These are phyloP conservation scores for Yponomeuta evonymella DNA, from an alignment of 2,888 invertebrate species.

Conservation along the genomic window DNA sequence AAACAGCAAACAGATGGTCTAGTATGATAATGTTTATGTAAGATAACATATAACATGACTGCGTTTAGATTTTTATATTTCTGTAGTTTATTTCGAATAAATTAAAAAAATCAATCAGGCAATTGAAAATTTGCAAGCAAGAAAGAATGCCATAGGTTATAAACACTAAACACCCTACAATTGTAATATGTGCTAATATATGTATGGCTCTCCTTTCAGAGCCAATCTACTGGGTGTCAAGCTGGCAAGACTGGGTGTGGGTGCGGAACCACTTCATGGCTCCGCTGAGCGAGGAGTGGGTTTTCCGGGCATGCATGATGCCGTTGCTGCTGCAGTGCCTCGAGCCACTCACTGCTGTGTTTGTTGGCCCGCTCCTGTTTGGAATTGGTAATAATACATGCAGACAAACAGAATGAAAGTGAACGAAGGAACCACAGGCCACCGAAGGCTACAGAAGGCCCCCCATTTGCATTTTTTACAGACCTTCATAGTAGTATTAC, in stretches of 20 bases:
- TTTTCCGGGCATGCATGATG: conserved; percentile 96
- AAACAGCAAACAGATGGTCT: too few species aligned
- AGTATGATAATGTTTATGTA: too few species aligned
- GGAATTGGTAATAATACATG: conserved; percentile 82
- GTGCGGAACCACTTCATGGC: conserved; percentile 92
- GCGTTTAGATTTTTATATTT: too few species aligned
- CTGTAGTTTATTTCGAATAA: too few species aligned
- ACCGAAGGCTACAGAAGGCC: too few species aligned
- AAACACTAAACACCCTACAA: background rate
- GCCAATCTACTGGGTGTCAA: conserved; percentile 82
- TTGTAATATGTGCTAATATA: background rate
- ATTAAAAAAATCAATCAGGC: too few species aligned
- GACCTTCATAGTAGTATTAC: too few species aligned
- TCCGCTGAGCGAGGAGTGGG: conserved; percentile 96
- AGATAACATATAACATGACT: too few species aligned
- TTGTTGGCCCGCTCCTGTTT: conserved; percentile 93
- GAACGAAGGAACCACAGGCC: too few species aligned
- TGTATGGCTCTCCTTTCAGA: conserved; percentile 59
- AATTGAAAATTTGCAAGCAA: too few species aligned
- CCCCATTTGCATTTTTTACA: too few species aligned
- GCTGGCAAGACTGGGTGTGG: conserved; percentile 86
- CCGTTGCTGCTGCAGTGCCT: conserved; percentile 91
- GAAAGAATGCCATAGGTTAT: background rate
- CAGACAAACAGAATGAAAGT: too few species aligned
- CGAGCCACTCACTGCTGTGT: conserved; percentile 82